Conservation (phyloP, 2,113 vertebrate genomes). For the Proterorhinus semilunaris region DNA sequence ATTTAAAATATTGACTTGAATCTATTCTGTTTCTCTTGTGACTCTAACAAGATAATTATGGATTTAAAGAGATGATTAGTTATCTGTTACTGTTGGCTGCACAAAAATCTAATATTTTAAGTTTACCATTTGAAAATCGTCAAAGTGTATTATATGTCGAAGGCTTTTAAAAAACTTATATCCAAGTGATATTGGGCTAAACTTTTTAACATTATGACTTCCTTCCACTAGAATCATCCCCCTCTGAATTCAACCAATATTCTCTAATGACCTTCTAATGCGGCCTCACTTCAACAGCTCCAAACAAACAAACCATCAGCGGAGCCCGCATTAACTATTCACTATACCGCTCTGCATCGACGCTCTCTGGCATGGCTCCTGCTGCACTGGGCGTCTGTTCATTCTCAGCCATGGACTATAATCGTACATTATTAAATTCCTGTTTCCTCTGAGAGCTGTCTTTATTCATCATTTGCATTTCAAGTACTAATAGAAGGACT, state of each 20-base stretch:
- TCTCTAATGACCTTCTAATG: constrained; percentile 55
- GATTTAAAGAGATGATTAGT: neutral
- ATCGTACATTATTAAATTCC: constrained; percentile 14
- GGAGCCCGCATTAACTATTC: constrained; percentile 29
- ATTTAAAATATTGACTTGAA: constrained; percentile 2
- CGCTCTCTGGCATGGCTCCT: constrained; percentile 10
- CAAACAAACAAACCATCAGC: constrained; percentile 55
- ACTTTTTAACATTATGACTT: constrained; percentile 54
- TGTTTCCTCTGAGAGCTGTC: neutral
- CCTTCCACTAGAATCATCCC: constrained; percentile 37
- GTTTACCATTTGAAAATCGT: constrained; percentile 12
- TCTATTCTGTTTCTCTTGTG: neutral
- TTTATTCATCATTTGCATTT: constrained; percentile 23
- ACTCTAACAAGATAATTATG: constrained; percentile 2
- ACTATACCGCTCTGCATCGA: constrained; percentile 8
- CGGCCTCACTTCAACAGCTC: constrained; percentile 37
- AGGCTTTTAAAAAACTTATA: constrained; percentile 28
- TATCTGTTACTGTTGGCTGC: constrained; percentile 1
- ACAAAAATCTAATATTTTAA: constrained; percentile 18
- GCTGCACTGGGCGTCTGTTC: constrained; percentile 1
- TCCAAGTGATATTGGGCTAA: constrained; percentile 25
- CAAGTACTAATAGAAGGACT: neutral
- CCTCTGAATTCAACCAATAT: constrained; percentile 42
- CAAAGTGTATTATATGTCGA: constrained; percentile 33
- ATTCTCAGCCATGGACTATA: constrained; percentile 14